phyloP scores from a whole-genome alignment of 2,113 vertebrate genomes.

The Glareola pratincola region DNA sequence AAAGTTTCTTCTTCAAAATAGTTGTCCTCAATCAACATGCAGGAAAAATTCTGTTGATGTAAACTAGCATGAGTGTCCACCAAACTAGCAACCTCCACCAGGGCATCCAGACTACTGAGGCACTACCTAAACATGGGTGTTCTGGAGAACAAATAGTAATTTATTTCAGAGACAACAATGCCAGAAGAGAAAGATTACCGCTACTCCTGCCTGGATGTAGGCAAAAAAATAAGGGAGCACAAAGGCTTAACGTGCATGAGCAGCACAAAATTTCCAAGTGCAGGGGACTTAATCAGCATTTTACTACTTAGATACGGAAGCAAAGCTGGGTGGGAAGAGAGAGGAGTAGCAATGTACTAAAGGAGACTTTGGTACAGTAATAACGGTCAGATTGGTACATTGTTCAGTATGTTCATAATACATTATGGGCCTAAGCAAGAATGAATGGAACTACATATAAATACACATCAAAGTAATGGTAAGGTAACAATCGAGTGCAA shows the following conservation, averaged over 20 bases:
- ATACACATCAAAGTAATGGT: background rate
- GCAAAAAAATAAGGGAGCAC: background rate
- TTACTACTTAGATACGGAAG: background rate
- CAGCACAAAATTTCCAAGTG: background rate
- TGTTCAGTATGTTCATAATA: background rate
- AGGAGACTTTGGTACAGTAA: background rate
- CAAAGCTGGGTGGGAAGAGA: background rate
- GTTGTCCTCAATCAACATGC: background rate
- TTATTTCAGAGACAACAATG: background rate
- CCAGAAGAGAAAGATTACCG: background rate
- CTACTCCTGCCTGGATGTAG: background rate
- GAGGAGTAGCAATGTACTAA: background rate
- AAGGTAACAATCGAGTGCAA: background rate
- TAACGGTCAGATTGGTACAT: background rate
- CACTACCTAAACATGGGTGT: background rate
- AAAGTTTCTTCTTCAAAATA: slow-evolving; percentile 1
- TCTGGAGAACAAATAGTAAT: background rate
- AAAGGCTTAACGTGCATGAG: background rate
- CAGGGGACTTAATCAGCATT: background rate
- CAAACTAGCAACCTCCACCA: background rate
- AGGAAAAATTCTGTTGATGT: background rate
- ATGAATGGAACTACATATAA: background rate
- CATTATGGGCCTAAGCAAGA: background rate
- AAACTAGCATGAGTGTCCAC: background rate
- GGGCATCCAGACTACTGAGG: background rate